Base-by-base conservation (phyloP, 2,113 vertebrate species). In the Cyprinodon tularosa region DNA sequence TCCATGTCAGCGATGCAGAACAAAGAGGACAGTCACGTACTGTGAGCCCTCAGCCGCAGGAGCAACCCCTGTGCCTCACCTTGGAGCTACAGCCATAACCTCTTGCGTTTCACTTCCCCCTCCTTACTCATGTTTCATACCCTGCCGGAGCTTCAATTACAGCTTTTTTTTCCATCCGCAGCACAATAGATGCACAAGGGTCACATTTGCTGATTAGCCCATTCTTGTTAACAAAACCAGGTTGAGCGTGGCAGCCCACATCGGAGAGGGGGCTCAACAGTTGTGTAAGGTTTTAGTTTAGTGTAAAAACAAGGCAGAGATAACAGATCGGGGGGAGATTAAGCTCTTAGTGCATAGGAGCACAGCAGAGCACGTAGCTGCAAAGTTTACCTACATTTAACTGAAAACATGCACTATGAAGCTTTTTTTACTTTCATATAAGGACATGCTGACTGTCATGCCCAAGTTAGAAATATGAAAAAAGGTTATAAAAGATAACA, bases 111-210 rank as follows among this genome's bases (percentile, higher is more conserved):
- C 78, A 74, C 66, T 63, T 59, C 50, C 36, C 62, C 57, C n/a
- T 1, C 57, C n/a, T 1, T 42, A 4, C 82, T 91, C 77, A 12
- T 65, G 73, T 90, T 88, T 88, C 89, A 87, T 80, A 84, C 44
- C 36, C 60, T 13, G n/a, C n/a, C 62, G 40, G 67, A 62, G 80
- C 78, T 81, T 80, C 63, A 72, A 76, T 88, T 69, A 80, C 77
- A 78, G 62, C 70, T 85, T 90, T 86, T 72, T 85, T 90, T 86
- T 89, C 81, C 80, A 84, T 85, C 65, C 59, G 48, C 80, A 88
- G 78, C 7, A 72, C 78, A 72, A 60, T 45, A 71, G 76, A 73
- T 74, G 65, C 45, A 44, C 36, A 4, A n/a, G 65, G 77, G 44
- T 65, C 66, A 74, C 50, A 59, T 73, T 53, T 37, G 13, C 73